These are phyloP conservation scores for Clarias pachynema DNA, from an alignment of 2,797 vertebrate genomes.

Conservation along the genomic window DNA sequence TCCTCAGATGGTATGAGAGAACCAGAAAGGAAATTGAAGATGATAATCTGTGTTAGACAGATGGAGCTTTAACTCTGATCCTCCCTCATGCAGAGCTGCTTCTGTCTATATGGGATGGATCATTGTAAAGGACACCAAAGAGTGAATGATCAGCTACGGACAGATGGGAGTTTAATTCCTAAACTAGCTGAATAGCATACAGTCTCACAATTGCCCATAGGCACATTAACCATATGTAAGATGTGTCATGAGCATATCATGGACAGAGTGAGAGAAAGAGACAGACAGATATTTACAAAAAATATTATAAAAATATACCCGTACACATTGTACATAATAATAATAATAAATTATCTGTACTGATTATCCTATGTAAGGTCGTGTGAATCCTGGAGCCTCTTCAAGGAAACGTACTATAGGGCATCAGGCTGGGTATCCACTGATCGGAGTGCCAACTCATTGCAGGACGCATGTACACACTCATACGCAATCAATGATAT, in stretches of 20 bases:
- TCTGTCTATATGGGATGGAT: conserved; percentile 50
- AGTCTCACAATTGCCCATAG: conserved; percentile 24
- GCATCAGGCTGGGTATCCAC: no score
- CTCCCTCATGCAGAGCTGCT: conserved; percentile 49
- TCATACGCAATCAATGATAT: no score
- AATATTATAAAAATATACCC: background rate
- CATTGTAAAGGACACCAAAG: conserved; percentile 41
- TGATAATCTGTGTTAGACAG: conserved; percentile 51
- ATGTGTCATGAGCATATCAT: conserved; percentile 2
- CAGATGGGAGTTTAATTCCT: conserved; percentile 65
- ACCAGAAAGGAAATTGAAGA: conserved; percentile 33
- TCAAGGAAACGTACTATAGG: no score
- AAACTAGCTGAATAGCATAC: conserved; percentile 31
- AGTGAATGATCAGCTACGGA: conserved; percentile 57
- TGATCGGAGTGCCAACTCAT: no score
- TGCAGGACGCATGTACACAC: no score
- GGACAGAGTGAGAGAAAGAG: no score
- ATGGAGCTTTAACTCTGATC: conserved; percentile 53
- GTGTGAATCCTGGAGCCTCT: no score
- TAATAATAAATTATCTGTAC: background rate
- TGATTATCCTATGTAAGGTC: no score
- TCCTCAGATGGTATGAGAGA: conserved; percentile 24
- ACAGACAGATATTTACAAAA: background rate
- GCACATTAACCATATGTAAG: background rate
- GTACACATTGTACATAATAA: background rate